Evolutionary conservation across 2,113 vertebrate species (phyloP).

Genomic region (Theropithecus gelada): DNA sequence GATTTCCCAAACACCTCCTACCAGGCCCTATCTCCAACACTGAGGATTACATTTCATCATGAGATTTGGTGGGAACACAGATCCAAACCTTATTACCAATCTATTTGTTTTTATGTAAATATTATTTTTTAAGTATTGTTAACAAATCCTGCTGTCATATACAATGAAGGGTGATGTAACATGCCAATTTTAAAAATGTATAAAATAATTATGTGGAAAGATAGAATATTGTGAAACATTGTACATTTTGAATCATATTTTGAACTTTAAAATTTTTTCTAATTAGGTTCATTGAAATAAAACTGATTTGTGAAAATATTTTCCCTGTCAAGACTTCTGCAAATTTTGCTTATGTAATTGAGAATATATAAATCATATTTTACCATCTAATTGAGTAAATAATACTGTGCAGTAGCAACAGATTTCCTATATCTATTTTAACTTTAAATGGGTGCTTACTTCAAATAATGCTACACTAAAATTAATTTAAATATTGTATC

Average conservation of each 20-base stretch:
- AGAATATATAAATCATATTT: background rate
- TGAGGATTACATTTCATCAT: background rate
- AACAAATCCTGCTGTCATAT: background rate
- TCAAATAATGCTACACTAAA: background rate
- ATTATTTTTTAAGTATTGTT: background rate
- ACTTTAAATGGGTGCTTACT: background rate
- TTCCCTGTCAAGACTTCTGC: background rate
- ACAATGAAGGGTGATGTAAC: background rate
- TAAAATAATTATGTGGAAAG: background rate
- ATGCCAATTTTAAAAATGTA: background rate
- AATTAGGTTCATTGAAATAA: background rate
- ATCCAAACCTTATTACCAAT: too few species aligned
- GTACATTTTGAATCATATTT: background rate
- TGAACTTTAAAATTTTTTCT: background rate
- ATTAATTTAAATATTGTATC: background rate
- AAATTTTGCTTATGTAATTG: background rate
- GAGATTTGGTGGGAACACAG: too few species aligned
- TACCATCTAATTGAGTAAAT: background rate
- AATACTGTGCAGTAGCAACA: background rate
- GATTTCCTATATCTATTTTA: background rate
- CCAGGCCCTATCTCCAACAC: too few species aligned
- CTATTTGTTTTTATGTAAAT: background rate
- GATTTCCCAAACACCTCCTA: too few species aligned
- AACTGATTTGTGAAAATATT: constrained; percentile 40
- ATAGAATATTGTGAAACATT: background rate